phyloP scores from a whole-genome alignment of 2,113 vertebrate species.

The Aspiorhynchus laticeps region DNA sequence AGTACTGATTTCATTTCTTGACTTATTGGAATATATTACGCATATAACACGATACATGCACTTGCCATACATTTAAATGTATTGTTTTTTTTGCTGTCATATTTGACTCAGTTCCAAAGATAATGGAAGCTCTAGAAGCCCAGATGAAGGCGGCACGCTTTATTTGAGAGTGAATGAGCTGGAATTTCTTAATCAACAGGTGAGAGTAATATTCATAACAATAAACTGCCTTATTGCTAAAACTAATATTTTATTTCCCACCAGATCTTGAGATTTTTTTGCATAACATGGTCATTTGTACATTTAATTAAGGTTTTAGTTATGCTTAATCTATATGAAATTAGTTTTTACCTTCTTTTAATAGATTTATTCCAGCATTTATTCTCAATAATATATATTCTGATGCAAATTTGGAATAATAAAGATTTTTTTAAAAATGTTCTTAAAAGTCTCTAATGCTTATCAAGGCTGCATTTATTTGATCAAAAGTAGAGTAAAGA shows the following conservation, averaged over 20 bases:
- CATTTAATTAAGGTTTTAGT: neutral
- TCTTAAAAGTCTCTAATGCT: too few species aligned
- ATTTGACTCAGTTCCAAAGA: conserved; percentile 46
- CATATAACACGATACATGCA: neutral
- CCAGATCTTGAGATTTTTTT: neutral
- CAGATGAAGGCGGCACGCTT: conserved; percentile 51
- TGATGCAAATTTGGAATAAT: too few species aligned
- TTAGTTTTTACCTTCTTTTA: neutral
- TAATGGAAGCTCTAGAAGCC: conserved; percentile 8
- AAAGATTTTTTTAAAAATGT: too few species aligned
- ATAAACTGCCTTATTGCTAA: neutral
- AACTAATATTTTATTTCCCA: neutral
- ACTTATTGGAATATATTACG: neutral
- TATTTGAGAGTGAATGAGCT: conserved; percentile 70
- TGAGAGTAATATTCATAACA: conserved; percentile 23
- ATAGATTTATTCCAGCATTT: too few species aligned
- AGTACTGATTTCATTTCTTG: neutral
- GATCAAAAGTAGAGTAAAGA: too few species aligned
- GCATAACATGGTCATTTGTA: neutral
- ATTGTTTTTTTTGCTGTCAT: conserved; percentile 2
- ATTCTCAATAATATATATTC: too few species aligned
- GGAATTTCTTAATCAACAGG: conserved; percentile 71
- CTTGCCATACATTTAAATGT: neutral
- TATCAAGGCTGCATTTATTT: too few species aligned
- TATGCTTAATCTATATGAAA: neutral